Conservation (phyloP, 2,888 invertebrate genomes). For the Agrochola lota region DNA sequence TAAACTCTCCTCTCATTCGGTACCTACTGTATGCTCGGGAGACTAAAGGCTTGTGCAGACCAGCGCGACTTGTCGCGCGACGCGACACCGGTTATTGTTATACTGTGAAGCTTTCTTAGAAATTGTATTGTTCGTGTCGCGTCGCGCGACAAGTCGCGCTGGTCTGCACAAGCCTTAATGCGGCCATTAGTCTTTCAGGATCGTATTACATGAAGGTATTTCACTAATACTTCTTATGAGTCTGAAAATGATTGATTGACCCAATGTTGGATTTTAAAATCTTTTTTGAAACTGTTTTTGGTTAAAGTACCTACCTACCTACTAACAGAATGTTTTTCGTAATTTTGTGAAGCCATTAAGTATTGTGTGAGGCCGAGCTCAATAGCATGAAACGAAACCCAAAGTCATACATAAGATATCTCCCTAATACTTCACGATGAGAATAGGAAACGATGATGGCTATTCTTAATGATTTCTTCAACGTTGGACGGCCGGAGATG, state of each 20-base stretch:
- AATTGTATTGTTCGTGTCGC: too few species aligned
- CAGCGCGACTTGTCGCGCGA: too few species aligned
- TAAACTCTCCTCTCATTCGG: slow-evolving; percentile 8
- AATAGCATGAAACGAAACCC: slow-evolving; percentile 16
- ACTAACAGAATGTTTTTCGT: neutral
- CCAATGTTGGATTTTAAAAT: neutral
- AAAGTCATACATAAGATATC: slow-evolving; percentile 41
- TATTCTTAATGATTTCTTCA: slow-evolving; percentile 53
- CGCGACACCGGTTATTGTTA: too few species aligned
- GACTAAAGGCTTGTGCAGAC: too few species aligned
- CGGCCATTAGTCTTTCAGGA: slow-evolving; percentile 33
- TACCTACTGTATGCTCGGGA: slow-evolving; percentile 1
- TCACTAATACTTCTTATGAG: neutral
- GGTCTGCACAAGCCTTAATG: too few species aligned
- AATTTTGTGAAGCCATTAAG: neutral
- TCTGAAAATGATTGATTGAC: slow-evolving; percentile 10
- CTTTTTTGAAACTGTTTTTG: neutral
- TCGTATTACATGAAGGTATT: neutral
- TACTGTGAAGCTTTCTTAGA: too few species aligned
- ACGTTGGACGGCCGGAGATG: slow-evolving; percentile 40
- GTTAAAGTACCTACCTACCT: neutral
- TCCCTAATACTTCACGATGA: slow-evolving; percentile 38
- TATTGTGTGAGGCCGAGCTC: neutral
- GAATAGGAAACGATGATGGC: slow-evolving; percentile 53
- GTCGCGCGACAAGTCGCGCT: too few species aligned